Percentiles rank a stretch among this genome's conserved stretches.
phyloP scores from a whole-genome alignment of 2,888 invertebrate genomes.

The Lasioglossum calceatum region DNA sequence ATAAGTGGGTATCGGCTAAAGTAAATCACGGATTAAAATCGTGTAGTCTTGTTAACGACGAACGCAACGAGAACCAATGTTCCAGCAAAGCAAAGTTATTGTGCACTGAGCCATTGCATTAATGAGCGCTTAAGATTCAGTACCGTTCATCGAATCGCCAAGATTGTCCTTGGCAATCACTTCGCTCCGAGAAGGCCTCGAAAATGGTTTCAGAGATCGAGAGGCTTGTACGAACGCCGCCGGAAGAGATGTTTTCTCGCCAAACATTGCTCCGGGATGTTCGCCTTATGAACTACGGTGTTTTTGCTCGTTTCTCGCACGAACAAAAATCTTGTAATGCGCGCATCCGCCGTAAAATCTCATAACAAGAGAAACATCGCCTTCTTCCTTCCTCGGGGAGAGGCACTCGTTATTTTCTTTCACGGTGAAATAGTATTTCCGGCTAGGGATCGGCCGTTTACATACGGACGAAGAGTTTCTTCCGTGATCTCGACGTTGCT shows the following conservation, averaged over 20 bases:
- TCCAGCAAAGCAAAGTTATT: not conserved
- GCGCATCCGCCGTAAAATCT: constrained; percentile 68
- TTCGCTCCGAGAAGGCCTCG: constrained; percentile 3
- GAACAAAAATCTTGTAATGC: constrained; percentile 59
- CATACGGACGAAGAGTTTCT: constrained; percentile 30
- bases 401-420: constrained; percentile 51
- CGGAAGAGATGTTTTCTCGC: constrained; percentile 56
- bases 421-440: constrained; percentile 66
- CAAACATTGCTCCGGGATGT: constrained; percentile 37
- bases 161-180: not conserved
- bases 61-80: not conserved
- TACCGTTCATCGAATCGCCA: not conserved
- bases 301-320: constrained; percentile 56
- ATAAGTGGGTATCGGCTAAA: not conserved
- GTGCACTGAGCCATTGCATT: not conserved
- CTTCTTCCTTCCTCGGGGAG: constrained; percentile 34
- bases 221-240: not conserved
- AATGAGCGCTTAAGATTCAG: not conserved
- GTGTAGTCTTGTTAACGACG: not conserved
- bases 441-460: constrained; percentile 46
- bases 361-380: constrained; percentile 44
- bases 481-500: constrained; percentile 32
- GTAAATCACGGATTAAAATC: not conserved
- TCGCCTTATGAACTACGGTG: constrained; percentile 39
- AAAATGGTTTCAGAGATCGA: not conserved